Evolutionary conservation across 1,140 invertebrate genomes (phyloP), one percentile per base, ranked within the genome.

Genomic region (Drosophila funebris): DNA sequence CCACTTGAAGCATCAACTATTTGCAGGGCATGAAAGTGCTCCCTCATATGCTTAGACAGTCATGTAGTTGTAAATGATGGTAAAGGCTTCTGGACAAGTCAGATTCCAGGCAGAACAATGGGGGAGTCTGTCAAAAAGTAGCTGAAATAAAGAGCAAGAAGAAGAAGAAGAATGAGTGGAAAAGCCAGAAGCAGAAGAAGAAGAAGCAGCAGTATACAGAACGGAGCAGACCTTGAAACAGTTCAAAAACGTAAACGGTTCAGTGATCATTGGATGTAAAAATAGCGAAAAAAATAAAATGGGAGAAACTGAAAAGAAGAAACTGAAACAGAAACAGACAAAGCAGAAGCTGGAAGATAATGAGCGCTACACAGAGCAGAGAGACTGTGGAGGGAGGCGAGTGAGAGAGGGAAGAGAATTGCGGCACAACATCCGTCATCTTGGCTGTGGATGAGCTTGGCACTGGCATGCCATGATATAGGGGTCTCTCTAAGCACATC

Each of bases 181-280:
- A n/a, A n/a, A n/a, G n/a, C n/a, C n/a, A 29, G 13, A 16, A 46
- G 46, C n/a, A 4, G 7, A 16, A 48, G 41, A 36, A 62, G 60
- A 44, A 18, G 50, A 24, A 71, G 37, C 7, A 52, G 69, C 46
- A 63, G 53, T 58, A 29, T 18, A 57, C 46, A 60, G 39, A 75
- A 44, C 52, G 44, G 58, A 74, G 73, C 68, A 90, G 90, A 90
- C 90, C 90, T 90, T 90, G 90, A 90, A 90, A 90, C 90, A 91
- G 90, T 91, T 91, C 90, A 91, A 90, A 90, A 90, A 78, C 85
- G 85, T 90, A 90, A 91, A 91, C 85, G 90, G 90, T 91, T 91
- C 90, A 91, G 87, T 91, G 90, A 91, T 90, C 90, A 91, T 90
- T 90, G 82, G 79, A 91, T 85, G 81, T 79, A 85, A 90, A 90